A percentile compares a stretch with the other conserved stretches of the same genome.
phyloP scores from a whole-genome alignment of 2,113 vertebrate genomes.

The Silurus meridionalis region DNA sequence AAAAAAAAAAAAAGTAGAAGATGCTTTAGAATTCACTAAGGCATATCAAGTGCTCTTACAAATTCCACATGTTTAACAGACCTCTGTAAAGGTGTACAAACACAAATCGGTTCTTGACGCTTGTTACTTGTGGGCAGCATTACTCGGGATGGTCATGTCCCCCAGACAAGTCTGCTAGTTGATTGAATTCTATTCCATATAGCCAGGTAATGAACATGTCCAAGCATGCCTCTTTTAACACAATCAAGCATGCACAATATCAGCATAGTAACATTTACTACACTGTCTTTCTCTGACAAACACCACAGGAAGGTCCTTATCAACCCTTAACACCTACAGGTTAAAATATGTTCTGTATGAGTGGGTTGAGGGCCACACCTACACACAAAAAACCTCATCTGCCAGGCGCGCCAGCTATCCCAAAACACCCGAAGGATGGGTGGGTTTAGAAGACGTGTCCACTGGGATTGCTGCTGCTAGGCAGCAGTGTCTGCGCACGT shows the following conservation, averaged over 20 bases:
- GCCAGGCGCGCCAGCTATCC: not conserved
- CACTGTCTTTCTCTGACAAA: not conserved
- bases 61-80: not conserved
- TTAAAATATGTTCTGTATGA: not conserved
- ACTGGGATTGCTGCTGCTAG: slow-evolving; percentile 28
- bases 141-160: not conserved
- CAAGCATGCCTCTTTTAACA: slow-evolving; percentile 9
- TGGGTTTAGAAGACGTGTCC: not conserved
- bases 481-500: not conserved
- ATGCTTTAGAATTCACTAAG: slow-evolving; percentile 5
- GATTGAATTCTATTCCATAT: not conserved
- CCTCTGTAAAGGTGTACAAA: not conserved
- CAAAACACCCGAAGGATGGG: slow-evolving; percentile 4
- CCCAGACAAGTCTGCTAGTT: not conserved
- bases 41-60: not conserved
- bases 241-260: not conserved
- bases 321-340: not conserved
- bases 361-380: slow-evolving; percentile 12
- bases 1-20: not conserved
- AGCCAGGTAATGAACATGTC: slow-evolving; percentile 11
- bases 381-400: not conserved
- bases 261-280: not conserved
- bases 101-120: not conserved
- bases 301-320: not conserved
- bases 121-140: not conserved